phyloP scores from a whole-genome alignment of 2,888 invertebrate species.

The Vesta saturnalis region DNA sequence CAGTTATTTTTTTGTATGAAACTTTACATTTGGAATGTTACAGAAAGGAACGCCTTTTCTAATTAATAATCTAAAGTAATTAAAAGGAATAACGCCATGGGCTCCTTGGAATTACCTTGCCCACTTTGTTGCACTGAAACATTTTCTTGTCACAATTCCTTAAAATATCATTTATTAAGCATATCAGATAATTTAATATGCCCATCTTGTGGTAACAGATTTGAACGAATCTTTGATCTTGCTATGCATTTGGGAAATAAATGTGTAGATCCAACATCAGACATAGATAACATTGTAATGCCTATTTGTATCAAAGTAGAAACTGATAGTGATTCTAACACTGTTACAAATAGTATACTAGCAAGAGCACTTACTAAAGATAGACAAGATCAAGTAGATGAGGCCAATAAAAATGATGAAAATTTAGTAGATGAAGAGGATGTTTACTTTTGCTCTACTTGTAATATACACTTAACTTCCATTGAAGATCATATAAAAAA shows the following conservation, averaged over 20 bases:
- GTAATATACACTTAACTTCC: slow-evolving; percentile 71
- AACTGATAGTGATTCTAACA: neutral
- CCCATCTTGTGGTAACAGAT: slow-evolving; percentile 68
- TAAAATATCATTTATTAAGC: slow-evolving; percentile 66
- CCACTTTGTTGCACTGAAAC: slow-evolving; percentile 73
- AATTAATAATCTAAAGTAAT: neutral
- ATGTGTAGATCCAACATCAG: slow-evolving; percentile 41
- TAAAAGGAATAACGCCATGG: too few species aligned
- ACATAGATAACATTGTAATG: slow-evolving; percentile 18
- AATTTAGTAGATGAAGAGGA: slow-evolving; percentile 35
- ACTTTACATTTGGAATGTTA: neutral
- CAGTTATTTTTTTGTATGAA: neutral
- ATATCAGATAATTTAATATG: slow-evolving; percentile 70
- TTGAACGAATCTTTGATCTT: slow-evolving; percentile 65
- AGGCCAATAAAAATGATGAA: slow-evolving; percentile 29
- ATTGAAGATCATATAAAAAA: slow-evolving; percentile 73
- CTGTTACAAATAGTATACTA: neutral
- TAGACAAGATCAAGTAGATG: neutral
- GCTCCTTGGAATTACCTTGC: slow-evolving; percentile 62
- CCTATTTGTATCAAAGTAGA: neutral
- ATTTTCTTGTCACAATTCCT: slow-evolving; percentile 66
- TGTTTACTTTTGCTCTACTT: slow-evolving; percentile 72
- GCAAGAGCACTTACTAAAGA: slow-evolving; percentile 6
- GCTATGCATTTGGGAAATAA: slow-evolving; percentile 67
- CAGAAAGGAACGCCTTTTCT: neutral